Evolutionary conservation across 2,888 invertebrate species (phyloP), one percentile per base, ranked within the genome.

Genomic region (Euspilapteryx auroguttella): DNA sequence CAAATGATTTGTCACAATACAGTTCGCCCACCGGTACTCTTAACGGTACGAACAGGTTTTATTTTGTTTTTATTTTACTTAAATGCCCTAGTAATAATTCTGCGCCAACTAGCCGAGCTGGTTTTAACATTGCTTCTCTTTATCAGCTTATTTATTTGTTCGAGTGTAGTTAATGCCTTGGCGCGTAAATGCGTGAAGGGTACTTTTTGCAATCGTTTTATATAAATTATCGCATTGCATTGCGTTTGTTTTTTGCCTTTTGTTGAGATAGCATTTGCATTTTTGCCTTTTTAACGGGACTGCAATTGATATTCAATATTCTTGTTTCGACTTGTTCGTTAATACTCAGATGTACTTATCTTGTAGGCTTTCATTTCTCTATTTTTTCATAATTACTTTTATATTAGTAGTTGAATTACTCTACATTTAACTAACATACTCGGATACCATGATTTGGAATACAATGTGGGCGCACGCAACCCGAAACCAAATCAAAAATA

Each of bases 11-110:
- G 55, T 56, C 49, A 44, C 47, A 44, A 42, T 45, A 49, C 41
- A 38, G 45, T 27, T 34, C 25, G 35, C 14, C 13, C 21, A 45
- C 37, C 44, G 50, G 45, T 45, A 42, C 39, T 29, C 25, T 30
- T 62, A 73, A 69, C 71, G 66, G 73, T 56, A 43, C 37, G 26
- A 12, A 9, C 28, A n/a, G 14, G 21, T 25, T 24, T 21, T 24
- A 23, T 29, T 27, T 39, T 34, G 47, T 44, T 42, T 49, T 47
- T 54, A 41, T 37, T 51, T 44, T 50, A 43, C 55, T 52, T 55
- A 45, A 42, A 42, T 42, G 40, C 38, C 42, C 47, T 50, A 49
- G 50, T 49, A 49, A 54, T 52, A 47, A 49, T 21, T 21, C 25
- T 25, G 24, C 25, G 21, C 29, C n/a, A n/a, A 24, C 20, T 21